These are phyloP conservation scores for Silurus meridionalis DNA, from an alignment of 2,113 vertebrate genomes.

Conservation along the genomic window DNA sequence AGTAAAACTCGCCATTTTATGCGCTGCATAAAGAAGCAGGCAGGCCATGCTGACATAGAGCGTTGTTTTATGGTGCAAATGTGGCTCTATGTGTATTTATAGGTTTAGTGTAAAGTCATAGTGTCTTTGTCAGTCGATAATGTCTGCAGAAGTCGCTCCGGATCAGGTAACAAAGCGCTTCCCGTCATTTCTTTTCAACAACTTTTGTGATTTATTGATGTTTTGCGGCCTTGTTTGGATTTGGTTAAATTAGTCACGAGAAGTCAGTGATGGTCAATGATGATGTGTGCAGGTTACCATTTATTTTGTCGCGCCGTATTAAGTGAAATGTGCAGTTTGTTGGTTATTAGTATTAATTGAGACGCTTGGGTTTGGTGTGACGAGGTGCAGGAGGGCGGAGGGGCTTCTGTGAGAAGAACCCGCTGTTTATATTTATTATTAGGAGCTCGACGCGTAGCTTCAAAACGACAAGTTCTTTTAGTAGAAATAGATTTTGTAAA, in stretches of 20 bases:
- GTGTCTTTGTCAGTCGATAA: slow-evolving; percentile 43
- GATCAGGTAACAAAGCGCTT: slow-evolving; percentile 71
- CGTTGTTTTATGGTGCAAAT: neutral
- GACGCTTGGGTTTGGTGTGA: too few species aligned
- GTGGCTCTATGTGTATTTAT: neutral
- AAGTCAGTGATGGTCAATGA: neutral
- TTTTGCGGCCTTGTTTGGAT: slow-evolving; percentile 42
- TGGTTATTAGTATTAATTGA: too few species aligned
- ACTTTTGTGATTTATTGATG: slow-evolving; percentile 16
- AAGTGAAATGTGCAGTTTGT: too few species aligned
- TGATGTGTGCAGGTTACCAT: too few species aligned
- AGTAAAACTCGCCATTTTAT: slow-evolving; percentile 38
- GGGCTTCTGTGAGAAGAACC: neutral
- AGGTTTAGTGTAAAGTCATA: neutral
- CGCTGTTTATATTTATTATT: neutral
- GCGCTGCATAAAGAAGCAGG: slow-evolving; percentile 28
- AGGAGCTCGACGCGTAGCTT: neutral
- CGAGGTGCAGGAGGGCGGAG: neutral
- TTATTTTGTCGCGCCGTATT: too few species aligned
- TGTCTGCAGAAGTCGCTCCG: slow-evolving; percentile 71
- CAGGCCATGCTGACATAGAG: slow-evolving; percentile 34
- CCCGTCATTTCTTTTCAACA: neutral
- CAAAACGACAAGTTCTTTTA: too few species aligned
- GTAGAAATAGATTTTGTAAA: too few species aligned
- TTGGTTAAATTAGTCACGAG: neutral